phyloP scores from a whole-genome alignment of 2,113 vertebrate genomes.

The Phaethon lepturus region DNA sequence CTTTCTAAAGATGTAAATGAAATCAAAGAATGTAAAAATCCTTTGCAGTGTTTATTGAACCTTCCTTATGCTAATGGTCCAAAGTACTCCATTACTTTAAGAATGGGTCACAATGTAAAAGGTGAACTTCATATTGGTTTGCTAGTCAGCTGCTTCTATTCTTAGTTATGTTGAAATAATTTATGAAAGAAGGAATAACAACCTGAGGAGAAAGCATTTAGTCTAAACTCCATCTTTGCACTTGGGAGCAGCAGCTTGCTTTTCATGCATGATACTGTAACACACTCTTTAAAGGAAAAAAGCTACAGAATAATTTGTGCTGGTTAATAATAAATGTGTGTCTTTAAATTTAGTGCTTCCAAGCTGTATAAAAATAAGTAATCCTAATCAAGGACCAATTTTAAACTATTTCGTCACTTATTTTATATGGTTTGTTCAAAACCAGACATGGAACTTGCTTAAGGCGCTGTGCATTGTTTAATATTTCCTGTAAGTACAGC shows the following conservation, averaged over 20 bases:
- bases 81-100: constrained; percentile 56
- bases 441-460: constrained; percentile 58
- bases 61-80: constrained; percentile 73
- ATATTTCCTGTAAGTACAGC: constrained; percentile 70
- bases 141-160: neutral
- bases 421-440: constrained; percentile 65
- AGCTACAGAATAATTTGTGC: constrained; percentile 22
- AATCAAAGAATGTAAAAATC: constrained; percentile 77
- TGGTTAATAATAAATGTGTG: constrained; percentile 48
- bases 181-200: neutral
- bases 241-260: constrained; percentile 49
- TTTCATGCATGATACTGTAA: constrained; percentile 50
- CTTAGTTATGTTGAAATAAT: neutral
- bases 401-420: constrained; percentile 62
- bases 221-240: neutral
- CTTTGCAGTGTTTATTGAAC: constrained; percentile 37
- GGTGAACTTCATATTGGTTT: neutral
- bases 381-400: constrained; percentile 77
- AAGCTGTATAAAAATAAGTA: constrained; percentile 42
- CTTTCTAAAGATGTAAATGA: constrained; percentile 63
- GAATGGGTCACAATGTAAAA: neutral
- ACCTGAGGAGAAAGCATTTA: neutral
- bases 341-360: constrained; percentile 70
- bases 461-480: constrained; percentile 68
- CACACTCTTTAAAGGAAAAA: neutral